Percentiles rank a stretch among this genome's conserved stretches.
phyloP scores from a whole-genome alignment of 2,797 vertebrate species.

The Rhinichthys osculus region DNA sequence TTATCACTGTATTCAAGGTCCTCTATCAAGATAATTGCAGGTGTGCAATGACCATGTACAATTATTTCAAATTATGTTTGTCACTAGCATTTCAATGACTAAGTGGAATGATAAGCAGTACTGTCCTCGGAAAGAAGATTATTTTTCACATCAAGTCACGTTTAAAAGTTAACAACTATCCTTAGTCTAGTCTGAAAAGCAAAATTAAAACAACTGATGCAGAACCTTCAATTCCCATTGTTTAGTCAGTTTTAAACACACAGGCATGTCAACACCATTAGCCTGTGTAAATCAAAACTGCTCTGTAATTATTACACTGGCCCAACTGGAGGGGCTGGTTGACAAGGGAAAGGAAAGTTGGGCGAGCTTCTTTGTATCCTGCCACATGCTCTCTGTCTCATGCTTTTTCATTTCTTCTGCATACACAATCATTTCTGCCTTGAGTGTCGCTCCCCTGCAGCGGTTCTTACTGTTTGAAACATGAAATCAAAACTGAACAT shows the following conservation, averaged over 20 bases:
- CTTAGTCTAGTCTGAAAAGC: neutral
- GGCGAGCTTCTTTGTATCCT: constrained; percentile 60
- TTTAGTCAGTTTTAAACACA: constrained; percentile 26
- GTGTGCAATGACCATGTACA: neutral
- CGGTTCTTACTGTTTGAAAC: neutral
- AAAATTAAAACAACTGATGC: neutral
- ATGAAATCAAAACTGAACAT: neutral
- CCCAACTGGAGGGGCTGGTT: constrained; percentile 45
- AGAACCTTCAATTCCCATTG: constrained; percentile 3
- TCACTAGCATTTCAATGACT: neutral
- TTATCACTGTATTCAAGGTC: neutral
- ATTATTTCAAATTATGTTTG: neutral
- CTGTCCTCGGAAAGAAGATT: neutral
- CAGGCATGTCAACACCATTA: constrained; percentile 28
- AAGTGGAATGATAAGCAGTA: neutral
- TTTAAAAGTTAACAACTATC: neutral
- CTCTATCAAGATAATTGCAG: neutral
- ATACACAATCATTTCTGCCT: neutral
- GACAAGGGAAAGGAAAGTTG: constrained; percentile 50
- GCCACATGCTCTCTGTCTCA: constrained; percentile 58
- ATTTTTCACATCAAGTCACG: neutral
- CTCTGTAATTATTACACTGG: constrained; percentile 55
- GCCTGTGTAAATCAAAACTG: constrained; percentile 46
- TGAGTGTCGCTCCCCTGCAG: constrained; percentile 39
- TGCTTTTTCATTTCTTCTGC: constrained; percentile 73